Evolutionary conservation across 2,113 vertebrate species (phyloP), one percentile per base, ranked within the genome.

Genomic region (Fulica atra): DNA sequence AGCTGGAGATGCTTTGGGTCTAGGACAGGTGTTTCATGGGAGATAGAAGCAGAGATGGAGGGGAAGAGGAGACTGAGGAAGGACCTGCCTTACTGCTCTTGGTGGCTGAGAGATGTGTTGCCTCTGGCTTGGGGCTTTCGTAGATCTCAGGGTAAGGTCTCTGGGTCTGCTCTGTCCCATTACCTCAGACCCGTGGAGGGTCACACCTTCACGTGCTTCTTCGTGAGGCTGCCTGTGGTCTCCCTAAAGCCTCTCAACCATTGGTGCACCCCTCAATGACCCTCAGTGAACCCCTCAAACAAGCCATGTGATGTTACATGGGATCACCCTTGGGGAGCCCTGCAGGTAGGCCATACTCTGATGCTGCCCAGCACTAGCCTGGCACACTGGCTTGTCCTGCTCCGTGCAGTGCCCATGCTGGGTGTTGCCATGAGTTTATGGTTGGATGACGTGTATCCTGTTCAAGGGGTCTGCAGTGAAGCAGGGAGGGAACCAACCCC

Each of bases 91-190:
- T 64, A n/a, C 23, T 77, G 48, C 21, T 5, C 10, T 14, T 51
- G 21, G 48, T 46, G 48, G 6, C 36, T 74, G 0, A 0, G 72
- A 51, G 15, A 7, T n/a, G 4, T 33, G 7, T 33, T 69, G 8
- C 6, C 24, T 42, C 57, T 73, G 31, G 9, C 16, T 33, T 7
- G 6, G 40, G 13, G 9, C 25, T 85, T 87, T 57, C 64, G 38
- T 64, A 60, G 53, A 46, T 2, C 48, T 85, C 0, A 2, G 20
- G 25, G 29, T 51, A 56, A 73, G 11, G 10, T 84, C 24, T 57
- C 23, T 61, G 50, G 23, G 18, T 84, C 40, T 73, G 50, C 59
- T 61, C 33, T 65, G 11, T 1, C 1, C 11, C 16, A 28, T 60
- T 33, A 35, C 9, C 28, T 81, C 26, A 40, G 14, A 7, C 4